Conservation (phyloP, 2,888 invertebrate genomes). For the Nemapogon koenigi region DNA sequence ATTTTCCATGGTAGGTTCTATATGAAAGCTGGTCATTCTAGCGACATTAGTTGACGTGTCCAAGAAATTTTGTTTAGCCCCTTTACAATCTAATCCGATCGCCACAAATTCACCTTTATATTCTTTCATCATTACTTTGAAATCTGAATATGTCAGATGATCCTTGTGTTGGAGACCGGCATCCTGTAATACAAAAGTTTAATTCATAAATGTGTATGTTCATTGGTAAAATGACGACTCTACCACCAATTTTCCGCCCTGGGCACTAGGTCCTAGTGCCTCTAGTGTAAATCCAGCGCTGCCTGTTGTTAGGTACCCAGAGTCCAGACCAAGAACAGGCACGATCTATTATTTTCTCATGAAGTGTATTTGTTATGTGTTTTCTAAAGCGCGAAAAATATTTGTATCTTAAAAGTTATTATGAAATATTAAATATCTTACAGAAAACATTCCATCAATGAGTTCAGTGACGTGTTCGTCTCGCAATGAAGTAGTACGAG, state of each 20-base stretch:
- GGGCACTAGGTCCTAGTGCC: no score
- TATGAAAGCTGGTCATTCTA: constrained; percentile 93
- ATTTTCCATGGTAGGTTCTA: constrained; percentile 80
- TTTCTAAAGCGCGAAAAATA: no score
- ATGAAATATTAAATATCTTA: constrained; percentile 43
- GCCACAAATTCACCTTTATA: constrained; percentile 96
- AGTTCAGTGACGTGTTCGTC: constrained; percentile 91
- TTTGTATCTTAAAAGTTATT: no score
- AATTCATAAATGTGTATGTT: no score
- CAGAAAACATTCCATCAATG: constrained; percentile 93
- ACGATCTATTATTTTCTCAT: no score
- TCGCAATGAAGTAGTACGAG: constrained; percentile 86
- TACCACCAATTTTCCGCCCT: no score
- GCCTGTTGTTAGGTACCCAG: no score
- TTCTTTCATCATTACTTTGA: constrained; percentile 95
- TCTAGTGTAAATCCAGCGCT: no score
- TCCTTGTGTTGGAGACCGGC: constrained; percentile 91
- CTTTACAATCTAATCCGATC: constrained; percentile 92
- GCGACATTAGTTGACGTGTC: constrained; percentile 95
- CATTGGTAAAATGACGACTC: no score
- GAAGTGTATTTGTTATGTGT: no score
- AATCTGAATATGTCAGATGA: constrained; percentile 88
- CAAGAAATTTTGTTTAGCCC: constrained; percentile 93
- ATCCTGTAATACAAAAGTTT: constrained; percentile 66
- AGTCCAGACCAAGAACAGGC: no score